A percentile compares a stretch with the other conserved stretches of the same genome.
Conservation (phyloP, 2,888 invertebrate genomes). For the Lasioglossum leucozonium region DNA sequence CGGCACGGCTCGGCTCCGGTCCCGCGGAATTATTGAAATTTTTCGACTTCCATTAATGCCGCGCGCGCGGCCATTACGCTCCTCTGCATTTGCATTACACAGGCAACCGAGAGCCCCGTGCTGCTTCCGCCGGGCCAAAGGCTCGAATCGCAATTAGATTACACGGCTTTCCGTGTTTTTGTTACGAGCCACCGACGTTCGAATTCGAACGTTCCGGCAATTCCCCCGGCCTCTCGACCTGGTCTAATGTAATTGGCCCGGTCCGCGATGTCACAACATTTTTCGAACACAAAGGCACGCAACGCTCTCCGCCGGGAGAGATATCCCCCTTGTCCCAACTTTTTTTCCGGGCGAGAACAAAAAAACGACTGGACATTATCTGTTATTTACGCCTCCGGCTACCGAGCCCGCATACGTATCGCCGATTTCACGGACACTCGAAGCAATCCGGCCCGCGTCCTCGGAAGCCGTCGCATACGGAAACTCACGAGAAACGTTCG, state of each 20-base stretch:
- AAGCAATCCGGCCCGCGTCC: slow-evolving; percentile 12
- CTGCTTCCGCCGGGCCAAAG: background rate
- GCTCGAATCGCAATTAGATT: slow-evolving; percentile 7
- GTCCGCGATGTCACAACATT: background rate
- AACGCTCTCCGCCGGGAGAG: background rate
- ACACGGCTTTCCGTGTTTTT: slow-evolving; percentile 3
- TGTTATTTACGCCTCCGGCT: slow-evolving; percentile 40
- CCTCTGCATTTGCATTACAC: slow-evolving; percentile 24
- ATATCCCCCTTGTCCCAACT: background rate
- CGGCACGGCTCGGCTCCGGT: background rate
- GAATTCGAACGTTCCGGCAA: background rate
- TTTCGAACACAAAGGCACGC: background rate
- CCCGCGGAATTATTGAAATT: background rate
- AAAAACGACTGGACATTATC: background rate
- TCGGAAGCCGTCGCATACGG: background rate
- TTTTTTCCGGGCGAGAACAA: background rate
- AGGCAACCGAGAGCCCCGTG: background rate
- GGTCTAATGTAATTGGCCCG: slow-evolving; percentile 15
- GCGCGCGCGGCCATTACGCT: slow-evolving; percentile 9
- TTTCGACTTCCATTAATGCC: slow-evolving; percentile 21
- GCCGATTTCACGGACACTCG: slow-evolving; percentile 30
- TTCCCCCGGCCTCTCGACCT: background rate
- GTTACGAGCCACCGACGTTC: background rate
- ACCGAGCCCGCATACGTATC: slow-evolving; percentile 24
- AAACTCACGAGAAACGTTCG: slow-evolving; percentile 7